phyloP scores from a whole-genome alignment of 2,113 vertebrate genomes.

The Ginglymostoma cirratum region DNA sequence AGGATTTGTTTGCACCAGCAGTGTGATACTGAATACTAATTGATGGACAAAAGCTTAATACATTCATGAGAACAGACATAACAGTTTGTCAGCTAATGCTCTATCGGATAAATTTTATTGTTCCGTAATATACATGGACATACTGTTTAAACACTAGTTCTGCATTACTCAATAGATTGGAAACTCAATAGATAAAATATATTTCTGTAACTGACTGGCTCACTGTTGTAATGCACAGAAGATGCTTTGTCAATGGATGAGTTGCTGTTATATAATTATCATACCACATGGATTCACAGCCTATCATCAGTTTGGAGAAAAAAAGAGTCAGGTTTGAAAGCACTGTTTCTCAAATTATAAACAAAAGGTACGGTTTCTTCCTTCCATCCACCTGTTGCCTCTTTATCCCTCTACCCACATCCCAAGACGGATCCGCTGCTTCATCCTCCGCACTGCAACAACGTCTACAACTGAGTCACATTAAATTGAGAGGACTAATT shows the following conservation, averaged over 20 bases:
- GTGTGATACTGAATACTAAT: background rate
- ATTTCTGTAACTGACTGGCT: background rate
- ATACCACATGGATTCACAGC: background rate
- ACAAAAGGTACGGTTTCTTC: background rate
- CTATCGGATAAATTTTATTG: background rate
- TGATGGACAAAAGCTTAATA: background rate
- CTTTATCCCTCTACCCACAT: background rate
- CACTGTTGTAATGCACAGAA: background rate
- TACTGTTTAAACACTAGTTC: background rate
- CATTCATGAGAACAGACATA: background rate
- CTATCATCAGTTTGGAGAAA: background rate
- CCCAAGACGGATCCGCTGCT: background rate
- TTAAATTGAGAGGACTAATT: background rate
- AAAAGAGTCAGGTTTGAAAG: background rate
- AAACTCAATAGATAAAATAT: background rate
- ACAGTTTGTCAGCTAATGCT: background rate
- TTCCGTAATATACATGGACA: background rate
- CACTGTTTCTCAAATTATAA: background rate
- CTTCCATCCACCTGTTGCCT: background rate
- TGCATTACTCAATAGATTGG: background rate
- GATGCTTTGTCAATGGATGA: background rate
- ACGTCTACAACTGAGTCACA: background rate
- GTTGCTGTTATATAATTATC: background rate
- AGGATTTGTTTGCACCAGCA: background rate
- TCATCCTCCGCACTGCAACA: background rate